A percentile compares a stretch with the other conserved stretches of the same genome.
Evolutionary conservation across 2,888 invertebrate genomes (phyloP).

Genomic region (Bugula neritina): DNA sequence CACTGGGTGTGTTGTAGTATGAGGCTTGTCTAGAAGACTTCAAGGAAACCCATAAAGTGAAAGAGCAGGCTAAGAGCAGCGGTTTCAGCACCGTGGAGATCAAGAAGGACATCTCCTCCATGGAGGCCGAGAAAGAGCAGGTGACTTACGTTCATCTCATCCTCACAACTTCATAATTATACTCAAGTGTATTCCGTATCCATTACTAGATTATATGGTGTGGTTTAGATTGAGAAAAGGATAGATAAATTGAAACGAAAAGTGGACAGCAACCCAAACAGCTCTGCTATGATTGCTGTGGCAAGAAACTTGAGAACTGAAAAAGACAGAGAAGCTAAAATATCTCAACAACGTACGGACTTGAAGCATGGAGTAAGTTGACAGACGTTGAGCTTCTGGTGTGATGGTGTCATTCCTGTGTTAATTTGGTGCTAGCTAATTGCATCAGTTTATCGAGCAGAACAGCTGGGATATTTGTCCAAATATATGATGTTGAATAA

Average conservation of each 20-base stretch:
- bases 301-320: conserved; percentile 59
- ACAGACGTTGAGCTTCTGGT: no score
- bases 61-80: conserved; percentile 61
- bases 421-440: no score
- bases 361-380: conserved; percentile 56
- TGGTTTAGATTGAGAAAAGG: conserved; percentile 50
- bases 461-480: no score
- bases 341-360: conserved; percentile 59
- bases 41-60: conserved; percentile 70
- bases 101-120: conserved; percentile 74
- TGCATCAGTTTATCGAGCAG: no score
- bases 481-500: no score
- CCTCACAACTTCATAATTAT: neutral
- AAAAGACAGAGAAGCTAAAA: conserved; percentile 60
- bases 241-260: conserved; percentile 60
- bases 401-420: no score
- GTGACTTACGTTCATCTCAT: conserved; percentile 49
- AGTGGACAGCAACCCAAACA: conserved; percentile 57
- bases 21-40: conserved; percentile 72
- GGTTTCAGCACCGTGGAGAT: conserved; percentile 71
- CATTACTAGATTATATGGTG: neutral
- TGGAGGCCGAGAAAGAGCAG: conserved; percentile 79
- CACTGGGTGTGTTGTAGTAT: conserved; percentile 60
- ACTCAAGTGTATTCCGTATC: no score
- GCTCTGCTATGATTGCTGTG: conserved; percentile 62